A percentile compares a stretch with the other conserved stretches of the same genome.
These are phyloP conservation scores for Apotomis betuletana DNA, from an alignment of 2,888 invertebrate genomes.

Conservation along the genomic window DNA sequence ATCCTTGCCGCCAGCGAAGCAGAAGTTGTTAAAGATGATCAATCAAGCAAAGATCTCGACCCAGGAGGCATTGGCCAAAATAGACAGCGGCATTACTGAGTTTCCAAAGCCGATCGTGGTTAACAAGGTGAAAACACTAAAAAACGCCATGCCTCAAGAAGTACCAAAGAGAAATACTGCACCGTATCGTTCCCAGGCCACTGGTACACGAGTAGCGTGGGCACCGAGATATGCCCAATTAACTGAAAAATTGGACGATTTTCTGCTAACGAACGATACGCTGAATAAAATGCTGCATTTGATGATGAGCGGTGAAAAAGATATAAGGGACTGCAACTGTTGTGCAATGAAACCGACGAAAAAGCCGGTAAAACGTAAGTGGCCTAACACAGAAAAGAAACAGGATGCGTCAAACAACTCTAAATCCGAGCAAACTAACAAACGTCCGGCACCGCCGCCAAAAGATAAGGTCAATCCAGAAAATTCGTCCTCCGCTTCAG, in stretches of 20 bases:
- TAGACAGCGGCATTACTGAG: conserved; percentile 6
- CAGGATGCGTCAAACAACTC: conserved; percentile 30
- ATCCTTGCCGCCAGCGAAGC: conserved; percentile 25
- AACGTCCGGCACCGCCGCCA: no score
- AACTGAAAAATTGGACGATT: conserved; percentile 42
- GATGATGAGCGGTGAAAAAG: conserved; percentile 49
- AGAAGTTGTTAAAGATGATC: conserved; percentile 36
- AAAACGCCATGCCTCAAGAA: not conserved
- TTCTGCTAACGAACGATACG: conserved; percentile 59
- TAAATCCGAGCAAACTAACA: not conserved
- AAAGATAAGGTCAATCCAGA: conserved; percentile 1
- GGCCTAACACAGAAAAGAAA: conserved; percentile 29
- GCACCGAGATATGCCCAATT: conserved; percentile 2
- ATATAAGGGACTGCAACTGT: conserved; percentile 8
- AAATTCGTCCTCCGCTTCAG: not conserved
- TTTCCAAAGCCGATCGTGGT: conserved; percentile 9
- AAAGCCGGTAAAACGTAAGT: conserved; percentile 23
- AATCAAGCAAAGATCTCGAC: conserved; percentile 30
- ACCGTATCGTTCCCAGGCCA: not conserved
- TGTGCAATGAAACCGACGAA: conserved; percentile 41
- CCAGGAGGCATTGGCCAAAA: conserved; percentile 33
- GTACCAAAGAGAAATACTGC: not conserved
- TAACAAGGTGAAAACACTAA: not conserved
- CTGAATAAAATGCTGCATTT: conserved; percentile 67
- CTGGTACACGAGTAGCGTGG: conserved; percentile 26